These are phyloP conservation scores for Buathra laborator DNA, from an alignment of 2,888 invertebrate genomes.

Conservation along the genomic window DNA sequence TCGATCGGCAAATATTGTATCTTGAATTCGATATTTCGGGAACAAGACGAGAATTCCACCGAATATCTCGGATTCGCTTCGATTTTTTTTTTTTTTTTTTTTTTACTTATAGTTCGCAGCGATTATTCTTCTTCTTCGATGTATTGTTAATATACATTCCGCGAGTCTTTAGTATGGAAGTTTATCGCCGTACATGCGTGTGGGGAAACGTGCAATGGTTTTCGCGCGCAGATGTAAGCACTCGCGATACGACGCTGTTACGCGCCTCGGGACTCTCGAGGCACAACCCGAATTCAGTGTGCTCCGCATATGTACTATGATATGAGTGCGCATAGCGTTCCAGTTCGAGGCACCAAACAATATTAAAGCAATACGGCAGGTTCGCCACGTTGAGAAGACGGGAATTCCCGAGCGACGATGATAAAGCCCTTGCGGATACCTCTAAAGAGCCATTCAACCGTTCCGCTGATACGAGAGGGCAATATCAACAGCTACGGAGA, in stretches of 20 bases:
- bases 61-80: not conserved
- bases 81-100: not conserved
- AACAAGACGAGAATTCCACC: too few species aligned
- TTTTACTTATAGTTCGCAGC: not conserved
- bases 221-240: not conserved
- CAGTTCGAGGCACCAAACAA: slow-evolving; percentile 52
- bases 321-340: slow-evolving; percentile 26
- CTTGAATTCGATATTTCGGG: too few species aligned
- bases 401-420: slow-evolving; percentile 56
- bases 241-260: slow-evolving; percentile 39
- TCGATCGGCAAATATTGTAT: too few species aligned
- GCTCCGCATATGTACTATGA: slow-evolving; percentile 17
- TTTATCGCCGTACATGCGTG: slow-evolving; percentile 6
- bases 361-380: slow-evolving; percentile 58
- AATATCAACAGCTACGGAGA: slow-evolving; percentile 61
- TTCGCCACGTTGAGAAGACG: slow-evolving; percentile 37
- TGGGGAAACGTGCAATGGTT: not conserved
- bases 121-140: not conserved
- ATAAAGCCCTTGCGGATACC: slow-evolving; percentile 69
- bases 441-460: slow-evolving; percentile 75
- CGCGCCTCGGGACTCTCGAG: slow-evolving; percentile 2
- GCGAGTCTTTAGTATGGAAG: not conserved
- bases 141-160: not conserved
- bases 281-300: not conserved
- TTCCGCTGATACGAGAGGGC: slow-evolving; percentile 67